Percentiles rank a stretch among this genome's conserved stretches.
Evolutionary conservation across 2,113 vertebrate genomes (phyloP).

Genomic region (Sander lucioperca): DNA sequence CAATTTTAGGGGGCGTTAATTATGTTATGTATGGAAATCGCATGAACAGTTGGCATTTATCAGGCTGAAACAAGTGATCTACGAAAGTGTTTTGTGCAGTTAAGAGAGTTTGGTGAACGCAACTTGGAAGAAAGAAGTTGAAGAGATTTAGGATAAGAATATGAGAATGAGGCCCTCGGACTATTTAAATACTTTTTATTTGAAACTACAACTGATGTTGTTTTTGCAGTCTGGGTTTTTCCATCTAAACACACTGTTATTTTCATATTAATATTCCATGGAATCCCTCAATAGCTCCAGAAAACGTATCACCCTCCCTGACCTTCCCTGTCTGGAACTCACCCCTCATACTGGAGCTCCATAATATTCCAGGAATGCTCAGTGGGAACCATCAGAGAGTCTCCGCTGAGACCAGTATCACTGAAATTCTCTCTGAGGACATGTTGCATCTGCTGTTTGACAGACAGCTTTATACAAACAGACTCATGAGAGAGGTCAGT

Average conservation of each 20-base stretch:
- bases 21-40: too few species aligned
- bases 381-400: conserved; percentile 51
- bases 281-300: not conserved
- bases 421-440: conserved; percentile 33
- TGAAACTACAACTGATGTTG: not conserved
- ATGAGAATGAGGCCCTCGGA: not conserved
- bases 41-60: too few species aligned
- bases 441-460: conserved; percentile 36
- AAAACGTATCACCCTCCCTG: not conserved
- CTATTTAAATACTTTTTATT: too few species aligned
- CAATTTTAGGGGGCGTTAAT: too few species aligned
- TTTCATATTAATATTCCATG: not conserved
- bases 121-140: too few species aligned
- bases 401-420: conserved; percentile 51
- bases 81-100: too few species aligned
- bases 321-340: conserved; percentile 26
- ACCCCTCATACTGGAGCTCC: not conserved
- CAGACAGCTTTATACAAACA: conserved; percentile 47
- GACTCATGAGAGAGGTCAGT: conserved; percentile 16
- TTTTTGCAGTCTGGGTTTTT: not conserved
- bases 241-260: not conserved
- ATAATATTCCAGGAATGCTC: conserved; percentile 42
- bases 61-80: too few species aligned
- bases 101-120: too few species aligned
- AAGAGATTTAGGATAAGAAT: not conserved